phyloP scores from a whole-genome alignment of 1,140 invertebrate genomes.

The Neoseiulus cucumeris region DNA sequence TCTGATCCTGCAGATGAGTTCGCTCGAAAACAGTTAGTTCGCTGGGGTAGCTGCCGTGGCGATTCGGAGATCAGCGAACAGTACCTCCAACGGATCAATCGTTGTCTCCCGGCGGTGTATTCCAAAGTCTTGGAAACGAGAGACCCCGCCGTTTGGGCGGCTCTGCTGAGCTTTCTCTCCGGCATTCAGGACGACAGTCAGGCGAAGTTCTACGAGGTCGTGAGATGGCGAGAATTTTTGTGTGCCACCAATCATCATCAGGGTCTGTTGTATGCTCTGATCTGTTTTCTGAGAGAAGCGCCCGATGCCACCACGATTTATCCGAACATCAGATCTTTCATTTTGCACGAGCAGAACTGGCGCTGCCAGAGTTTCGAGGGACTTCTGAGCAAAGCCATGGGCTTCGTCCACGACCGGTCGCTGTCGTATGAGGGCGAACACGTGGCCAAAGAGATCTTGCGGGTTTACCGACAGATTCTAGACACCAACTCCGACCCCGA shows the following conservation, averaged over 20 bases:
- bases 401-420: background rate
- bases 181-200: background rate
- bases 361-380: background rate
- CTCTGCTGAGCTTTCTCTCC: background rate
- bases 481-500: background rate
- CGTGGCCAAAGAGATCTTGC: background rate
- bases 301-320: background rate
- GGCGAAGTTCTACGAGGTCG: background rate
- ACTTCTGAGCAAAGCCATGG: background rate
- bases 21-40: background rate
- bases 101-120: background rate
- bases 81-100: background rate
- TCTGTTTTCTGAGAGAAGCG: background rate
- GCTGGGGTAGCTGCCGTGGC: background rate
- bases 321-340: background rate
- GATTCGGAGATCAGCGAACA: background rate
- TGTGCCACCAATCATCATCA: background rate
- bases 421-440: background rate
- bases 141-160: background rate
- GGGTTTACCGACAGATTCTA: background rate
- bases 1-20: background rate
- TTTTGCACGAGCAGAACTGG: background rate
- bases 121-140: background rate
- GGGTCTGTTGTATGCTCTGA: background rate
- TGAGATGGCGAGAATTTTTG: background rate